Conservation (phyloP, 1,140 invertebrate genomes). For the Colletes gigas region DNA sequence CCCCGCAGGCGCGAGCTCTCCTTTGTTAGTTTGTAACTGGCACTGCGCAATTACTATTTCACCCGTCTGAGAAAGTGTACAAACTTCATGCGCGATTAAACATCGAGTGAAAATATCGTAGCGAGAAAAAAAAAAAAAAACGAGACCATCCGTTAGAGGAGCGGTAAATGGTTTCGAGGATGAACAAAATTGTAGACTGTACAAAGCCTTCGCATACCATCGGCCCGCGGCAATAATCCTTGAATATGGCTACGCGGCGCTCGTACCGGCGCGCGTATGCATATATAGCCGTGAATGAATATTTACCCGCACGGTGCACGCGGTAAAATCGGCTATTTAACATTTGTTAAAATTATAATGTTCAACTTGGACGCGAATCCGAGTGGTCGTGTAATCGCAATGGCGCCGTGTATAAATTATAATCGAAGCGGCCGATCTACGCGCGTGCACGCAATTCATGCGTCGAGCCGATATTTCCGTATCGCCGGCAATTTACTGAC, state of each 20-base stretch:
- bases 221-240: slow-evolving; percentile 21
- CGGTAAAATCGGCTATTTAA: slow-evolving; percentile 51
- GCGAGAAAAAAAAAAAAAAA: neutral
- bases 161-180: slow-evolving; percentile 38
- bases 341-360: slow-evolving; percentile 63
- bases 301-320: slow-evolving; percentile 38
- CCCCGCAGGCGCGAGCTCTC: too few species aligned
- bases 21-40: too few species aligned
- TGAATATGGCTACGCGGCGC: slow-evolving; percentile 1
- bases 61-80: too few species aligned
- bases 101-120: neutral
- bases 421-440: slow-evolving; percentile 19
- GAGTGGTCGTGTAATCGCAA: slow-evolving; percentile 60
- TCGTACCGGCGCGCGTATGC: neutral
- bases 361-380: slow-evolving; percentile 40
- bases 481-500: slow-evolving; percentile 58
- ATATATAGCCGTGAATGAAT: slow-evolving; percentile 8
- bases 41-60: too few species aligned
- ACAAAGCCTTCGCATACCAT: slow-evolving; percentile 33
- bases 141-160: slow-evolving; percentile 9
- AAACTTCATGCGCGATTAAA: neutral
- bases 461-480: slow-evolving; percentile 59
- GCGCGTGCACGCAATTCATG: slow-evolving; percentile 45
- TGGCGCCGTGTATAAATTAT: slow-evolving; percentile 54
- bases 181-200: slow-evolving; percentile 50